Evolutionary conservation across 2,888 invertebrate species (phyloP), one percentile per base, ranked within the genome.

Genomic region (Trichopoda pennipes): DNA sequence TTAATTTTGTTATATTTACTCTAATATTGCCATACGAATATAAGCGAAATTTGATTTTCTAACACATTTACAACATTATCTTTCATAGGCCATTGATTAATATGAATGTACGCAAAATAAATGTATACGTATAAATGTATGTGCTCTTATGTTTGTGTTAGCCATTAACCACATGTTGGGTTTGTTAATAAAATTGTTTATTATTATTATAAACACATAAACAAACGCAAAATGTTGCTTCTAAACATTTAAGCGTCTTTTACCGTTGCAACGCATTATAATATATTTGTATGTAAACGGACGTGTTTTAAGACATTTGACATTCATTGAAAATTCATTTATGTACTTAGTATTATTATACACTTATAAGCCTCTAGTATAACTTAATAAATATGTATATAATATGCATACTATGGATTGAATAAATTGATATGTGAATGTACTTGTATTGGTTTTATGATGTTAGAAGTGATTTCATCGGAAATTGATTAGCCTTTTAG

Each of bases 111-210:
- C 6, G 10, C 42, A 53, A 10, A 53, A 17, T 53, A 42, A 35
- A 55, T 68, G 14, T 1, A 7, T 19, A 19, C 6, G 9, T 76
- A 16, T 28, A 14, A 49, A 23, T 19, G 23, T 7, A 35, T 10
- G 21, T 38, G 38, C 7, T 7, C 17, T 38, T 64, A 60, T 44
- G 49, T 58, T 19, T 28, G 28, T 28, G 3, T 38, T 38, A 12
- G 12, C 16, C 14, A 77, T 66, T 38, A 73, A 73, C 73, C 79
- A 73, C 68, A 79, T 73, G 73, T 79, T 73, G 73, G 68, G 17
- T 68, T 73, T 73, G 79, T 73, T 79, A 79, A 79, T 79, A 79
- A 73, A 79, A 53, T 73, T 79, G 78, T 68, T 79, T 73, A 28
- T 66, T 51, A 28, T 66, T 51, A 47, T 63, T 70, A 44, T 14